phyloP scores from a whole-genome alignment of 2,888 invertebrate species.

The Drosophila paramelanica region DNA sequence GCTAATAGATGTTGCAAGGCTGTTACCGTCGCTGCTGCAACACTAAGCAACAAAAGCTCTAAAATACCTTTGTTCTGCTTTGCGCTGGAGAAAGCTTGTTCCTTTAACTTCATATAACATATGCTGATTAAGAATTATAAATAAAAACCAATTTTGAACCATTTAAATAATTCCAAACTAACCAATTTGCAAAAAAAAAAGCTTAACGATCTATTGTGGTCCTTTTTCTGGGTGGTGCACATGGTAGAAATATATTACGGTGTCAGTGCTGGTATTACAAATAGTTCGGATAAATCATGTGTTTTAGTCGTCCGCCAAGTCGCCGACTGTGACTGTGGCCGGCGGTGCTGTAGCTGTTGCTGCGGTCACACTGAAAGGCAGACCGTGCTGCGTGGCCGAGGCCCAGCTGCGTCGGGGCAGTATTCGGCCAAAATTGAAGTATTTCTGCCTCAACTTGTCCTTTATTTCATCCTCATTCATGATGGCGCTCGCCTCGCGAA shows the following conservation, averaged over 20 bases:
- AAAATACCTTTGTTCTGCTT: slow-evolving; percentile 20
- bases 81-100: slow-evolving; percentile 27
- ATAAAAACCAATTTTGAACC: background rate
- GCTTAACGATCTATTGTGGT: slow-evolving; percentile 7
- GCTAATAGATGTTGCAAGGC: slow-evolving; percentile 73
- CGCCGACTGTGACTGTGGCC: slow-evolving; percentile 63
- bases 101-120: background rate
- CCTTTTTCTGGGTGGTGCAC: slow-evolving; percentile 17
- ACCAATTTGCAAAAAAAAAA: too few relatives aligned
- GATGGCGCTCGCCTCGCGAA: slow-evolving; percentile 84
- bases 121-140: background rate
- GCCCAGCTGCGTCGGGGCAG: slow-evolving; percentile 83
- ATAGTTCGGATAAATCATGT: background rate
- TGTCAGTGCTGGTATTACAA: slow-evolving; percentile 1
- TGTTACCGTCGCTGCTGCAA: slow-evolving; percentile 24
- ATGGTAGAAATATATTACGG: slow-evolving; percentile 16
- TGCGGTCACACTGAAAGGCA: slow-evolving; percentile 71
- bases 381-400: slow-evolving; percentile 81
- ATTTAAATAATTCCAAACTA: background rate
- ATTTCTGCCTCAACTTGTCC: slow-evolving; percentile 83
- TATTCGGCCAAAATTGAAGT: slow-evolving; percentile 83
- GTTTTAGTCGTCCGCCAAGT: slow-evolving; percentile 70
- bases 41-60: slow-evolving; percentile 42
- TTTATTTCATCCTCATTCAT: slow-evolving; percentile 85
- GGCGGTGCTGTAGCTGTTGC: slow-evolving; percentile 55